Percentiles rank a stretch among this genome's conserved stretches.
Evolutionary conservation across 2,113 vertebrate species (phyloP).

Genomic region (Pseudolaguvia tuberculata): DNA sequence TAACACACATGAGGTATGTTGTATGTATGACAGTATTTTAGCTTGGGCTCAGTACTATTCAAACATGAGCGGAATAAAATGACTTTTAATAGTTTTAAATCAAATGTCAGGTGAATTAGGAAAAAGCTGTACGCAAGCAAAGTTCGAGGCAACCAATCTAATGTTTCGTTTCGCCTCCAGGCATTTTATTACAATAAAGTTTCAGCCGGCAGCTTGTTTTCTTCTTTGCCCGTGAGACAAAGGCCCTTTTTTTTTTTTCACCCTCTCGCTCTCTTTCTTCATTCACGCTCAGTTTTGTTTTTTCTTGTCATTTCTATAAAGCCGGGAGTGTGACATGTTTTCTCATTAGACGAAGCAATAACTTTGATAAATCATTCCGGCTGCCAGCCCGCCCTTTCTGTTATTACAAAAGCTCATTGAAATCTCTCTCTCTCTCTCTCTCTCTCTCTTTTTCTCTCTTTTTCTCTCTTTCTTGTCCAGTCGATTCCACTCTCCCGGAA

Average conservation of each 20-base stretch:
- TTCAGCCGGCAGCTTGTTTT: slow-evolving; percentile 36
- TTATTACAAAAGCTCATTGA: slow-evolving; percentile 75
- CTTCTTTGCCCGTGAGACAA: slow-evolving; percentile 38
- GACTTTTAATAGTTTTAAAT: slow-evolving; percentile 28
- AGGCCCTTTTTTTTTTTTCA: slow-evolving; percentile 17
- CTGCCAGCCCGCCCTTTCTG: slow-evolving; percentile 68
- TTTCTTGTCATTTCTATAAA: slow-evolving; percentile 50
- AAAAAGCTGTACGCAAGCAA: slow-evolving; percentile 11
- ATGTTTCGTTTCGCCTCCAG: slow-evolving; percentile 32
- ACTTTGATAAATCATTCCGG: slow-evolving; percentile 76
- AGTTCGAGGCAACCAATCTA: slow-evolving; percentile 15
- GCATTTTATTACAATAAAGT: slow-evolving; percentile 40
- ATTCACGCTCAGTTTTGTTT: slow-evolving; percentile 56
- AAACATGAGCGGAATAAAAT: background rate
- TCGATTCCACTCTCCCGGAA: slow-evolving; percentile 47
- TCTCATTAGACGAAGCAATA: slow-evolving; percentile 72
- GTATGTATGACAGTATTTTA: background rate
- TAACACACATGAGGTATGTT: background rate
- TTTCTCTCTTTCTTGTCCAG: slow-evolving; percentile 35
- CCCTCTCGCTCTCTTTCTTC: background rate
- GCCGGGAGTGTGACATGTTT: slow-evolving; percentile 68
- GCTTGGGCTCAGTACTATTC: background rate
- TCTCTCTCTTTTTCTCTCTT: slow-evolving; percentile 35
- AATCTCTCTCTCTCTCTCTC: slow-evolving; percentile 57
- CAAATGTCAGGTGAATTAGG: slow-evolving; percentile 19